Evolutionary conservation across 2,113 vertebrate species (phyloP).

Genomic region (Laticauda laticaudata): DNA sequence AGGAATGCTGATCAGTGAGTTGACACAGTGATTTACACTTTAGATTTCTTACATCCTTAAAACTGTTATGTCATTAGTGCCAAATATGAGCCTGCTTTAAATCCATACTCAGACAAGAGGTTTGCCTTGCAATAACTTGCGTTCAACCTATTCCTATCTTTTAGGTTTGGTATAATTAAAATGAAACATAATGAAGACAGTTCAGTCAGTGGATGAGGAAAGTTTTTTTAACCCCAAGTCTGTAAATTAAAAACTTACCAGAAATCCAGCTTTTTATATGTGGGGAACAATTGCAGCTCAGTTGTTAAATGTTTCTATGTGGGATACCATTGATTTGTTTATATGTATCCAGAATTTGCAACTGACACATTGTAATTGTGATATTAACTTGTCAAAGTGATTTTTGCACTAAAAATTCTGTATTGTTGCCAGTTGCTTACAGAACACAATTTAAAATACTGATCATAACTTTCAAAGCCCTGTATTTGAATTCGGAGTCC

Average conservation of each 20-base stretch:
- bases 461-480: neutral
- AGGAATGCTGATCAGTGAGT: neutral
- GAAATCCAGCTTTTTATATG: neutral
- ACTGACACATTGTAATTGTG: neutral
- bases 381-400: neutral
- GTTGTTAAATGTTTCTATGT: neutral
- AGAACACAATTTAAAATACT: neutral
- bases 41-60: neutral
- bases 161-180: neutral
- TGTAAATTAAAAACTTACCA: neutral
- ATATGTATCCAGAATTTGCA: neutral
- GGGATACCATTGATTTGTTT: neutral
- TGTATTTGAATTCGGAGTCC: neutral
- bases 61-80: neutral
- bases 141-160: neutral
- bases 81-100: neutral
- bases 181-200: neutral
- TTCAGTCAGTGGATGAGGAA: neutral
- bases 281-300: neutral
- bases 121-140: neutral
- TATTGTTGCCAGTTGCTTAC: neutral
- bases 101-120: neutral
- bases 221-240: neutral
- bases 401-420: neutral
- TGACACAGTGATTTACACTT: neutral